These are phyloP conservation scores for Aeoliscus strigatus DNA, from an alignment of 2,797 vertebrate species.

Conservation along the genomic window DNA sequence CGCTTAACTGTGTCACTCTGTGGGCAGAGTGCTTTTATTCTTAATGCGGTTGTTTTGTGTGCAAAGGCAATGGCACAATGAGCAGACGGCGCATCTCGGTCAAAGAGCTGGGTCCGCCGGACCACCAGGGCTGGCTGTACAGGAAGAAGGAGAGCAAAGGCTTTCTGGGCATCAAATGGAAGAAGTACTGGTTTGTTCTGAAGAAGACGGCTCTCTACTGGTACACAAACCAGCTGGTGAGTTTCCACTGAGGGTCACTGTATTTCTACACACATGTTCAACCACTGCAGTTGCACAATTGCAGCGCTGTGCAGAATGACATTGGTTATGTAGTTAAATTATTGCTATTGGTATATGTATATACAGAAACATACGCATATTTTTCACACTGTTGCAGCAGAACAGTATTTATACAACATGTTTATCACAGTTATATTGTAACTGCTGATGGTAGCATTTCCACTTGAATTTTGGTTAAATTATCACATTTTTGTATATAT, in stretches of 20 bases:
- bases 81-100: conserved; percentile 94
- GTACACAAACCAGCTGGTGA: conserved; percentile 91
- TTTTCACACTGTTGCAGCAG: too few species aligned
- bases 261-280: conserved; percentile 1
- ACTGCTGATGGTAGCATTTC: too few species aligned
- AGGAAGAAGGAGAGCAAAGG: conserved; percentile 92
- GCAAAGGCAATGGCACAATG: conserved; percentile 85
- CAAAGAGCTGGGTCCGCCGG: conserved; percentile 88
- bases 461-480: too few species aligned
- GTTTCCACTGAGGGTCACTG: conserved; percentile 42
- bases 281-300: too few species aligned
- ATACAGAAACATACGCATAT: too few species aligned
- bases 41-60: conserved; percentile 2
- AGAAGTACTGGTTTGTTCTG: conserved; percentile 97
- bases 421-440: too few species aligned
- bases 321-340: too few species aligned
- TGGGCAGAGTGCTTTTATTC: conserved; percentile 15
- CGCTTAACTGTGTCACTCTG: neutral
- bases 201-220: conserved; percentile 92
- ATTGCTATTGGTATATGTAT: too few species aligned
- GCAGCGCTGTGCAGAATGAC: too few species aligned
- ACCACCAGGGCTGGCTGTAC: conserved; percentile 96
- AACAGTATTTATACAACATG: too few species aligned
- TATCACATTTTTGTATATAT: too few species aligned
- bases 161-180: conserved; percentile 97